These are phyloP conservation scores for Oreortyx pictus DNA, from an alignment of 2,797 vertebrate genomes.

Conservation along the genomic window DNA sequence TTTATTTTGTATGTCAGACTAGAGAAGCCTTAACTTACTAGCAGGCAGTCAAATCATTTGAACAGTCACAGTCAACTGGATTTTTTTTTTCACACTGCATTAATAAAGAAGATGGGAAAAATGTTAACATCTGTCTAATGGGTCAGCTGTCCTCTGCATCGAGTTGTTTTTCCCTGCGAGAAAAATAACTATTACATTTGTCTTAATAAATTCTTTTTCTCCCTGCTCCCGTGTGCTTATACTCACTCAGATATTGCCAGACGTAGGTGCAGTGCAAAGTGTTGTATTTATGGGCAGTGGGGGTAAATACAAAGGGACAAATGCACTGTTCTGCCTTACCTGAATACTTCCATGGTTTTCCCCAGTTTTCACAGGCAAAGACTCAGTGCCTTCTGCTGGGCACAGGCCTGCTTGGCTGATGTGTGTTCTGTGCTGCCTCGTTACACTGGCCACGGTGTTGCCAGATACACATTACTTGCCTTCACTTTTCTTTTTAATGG, in stretches of 20 bases:
- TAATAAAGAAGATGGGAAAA: not conserved
- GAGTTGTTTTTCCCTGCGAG: not conserved
- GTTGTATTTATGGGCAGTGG: not conserved
- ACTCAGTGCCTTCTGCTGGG: not conserved
- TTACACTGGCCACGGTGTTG: not conserved
- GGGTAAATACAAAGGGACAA: accelerated
- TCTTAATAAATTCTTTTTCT: slow-evolving; percentile 57
- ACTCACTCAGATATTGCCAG: not conserved
- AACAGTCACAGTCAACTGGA: not conserved
- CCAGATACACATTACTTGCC: accelerated
- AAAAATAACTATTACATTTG: not conserved
- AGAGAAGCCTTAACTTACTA: not conserved
- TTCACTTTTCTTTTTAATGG: not conserved
- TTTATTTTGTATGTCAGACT: not conserved
- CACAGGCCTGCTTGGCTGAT: not conserved
- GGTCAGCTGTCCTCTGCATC: not conserved
- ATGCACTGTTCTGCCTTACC: not conserved
- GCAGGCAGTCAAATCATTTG: not conserved
- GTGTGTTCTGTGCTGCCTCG: not conserved
- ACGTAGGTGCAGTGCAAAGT: not conserved
- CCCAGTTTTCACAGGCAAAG: not conserved
- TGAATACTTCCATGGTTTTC: not conserved
- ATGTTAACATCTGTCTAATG: not conserved
- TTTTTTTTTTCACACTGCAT: not conserved
- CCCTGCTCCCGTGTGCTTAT: not conserved